phyloP scores from a whole-genome alignment of 2,797 vertebrate genomes.

The Sparus aurata region DNA sequence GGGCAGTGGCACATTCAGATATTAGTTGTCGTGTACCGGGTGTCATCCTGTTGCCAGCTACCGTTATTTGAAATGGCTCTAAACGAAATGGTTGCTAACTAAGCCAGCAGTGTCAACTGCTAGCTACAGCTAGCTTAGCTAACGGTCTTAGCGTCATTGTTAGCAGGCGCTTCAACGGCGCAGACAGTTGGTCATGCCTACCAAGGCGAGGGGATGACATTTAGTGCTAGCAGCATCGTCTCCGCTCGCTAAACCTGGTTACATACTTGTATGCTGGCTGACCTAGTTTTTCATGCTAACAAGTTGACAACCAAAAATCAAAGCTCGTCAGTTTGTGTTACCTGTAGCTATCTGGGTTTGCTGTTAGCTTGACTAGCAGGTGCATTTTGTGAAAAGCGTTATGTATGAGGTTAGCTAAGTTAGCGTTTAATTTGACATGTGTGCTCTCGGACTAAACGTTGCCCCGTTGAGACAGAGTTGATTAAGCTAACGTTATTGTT shows the following conservation, averaged over 20 bases:
- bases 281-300: not conserved
- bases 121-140: slow-evolving; percentile 33
- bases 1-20: accelerated
- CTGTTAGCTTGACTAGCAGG: slow-evolving; percentile 27
- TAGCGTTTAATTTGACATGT: not conserved
- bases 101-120: not conserved
- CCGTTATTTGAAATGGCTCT: not conserved
- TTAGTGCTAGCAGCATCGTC: not conserved
- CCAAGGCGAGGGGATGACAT: slow-evolving; percentile 31
- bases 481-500: not conserved
- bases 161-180: slow-evolving; percentile 55
- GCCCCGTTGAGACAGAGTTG: not conserved
- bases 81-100: slow-evolving; percentile 14
- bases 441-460: not conserved
- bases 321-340: not conserved
- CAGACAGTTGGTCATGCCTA: slow-evolving; percentile 36
- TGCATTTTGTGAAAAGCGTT: not conserved
- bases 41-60: not conserved
- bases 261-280: not conserved
- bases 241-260: not conserved
- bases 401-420: not conserved
- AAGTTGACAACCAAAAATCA: not conserved
- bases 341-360: not conserved
- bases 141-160: slow-evolving; percentile 68
- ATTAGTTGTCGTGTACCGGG: accelerated